Conservation (phyloP, 2,888 invertebrate genomes). For the Subacronicta megacephala region DNA sequence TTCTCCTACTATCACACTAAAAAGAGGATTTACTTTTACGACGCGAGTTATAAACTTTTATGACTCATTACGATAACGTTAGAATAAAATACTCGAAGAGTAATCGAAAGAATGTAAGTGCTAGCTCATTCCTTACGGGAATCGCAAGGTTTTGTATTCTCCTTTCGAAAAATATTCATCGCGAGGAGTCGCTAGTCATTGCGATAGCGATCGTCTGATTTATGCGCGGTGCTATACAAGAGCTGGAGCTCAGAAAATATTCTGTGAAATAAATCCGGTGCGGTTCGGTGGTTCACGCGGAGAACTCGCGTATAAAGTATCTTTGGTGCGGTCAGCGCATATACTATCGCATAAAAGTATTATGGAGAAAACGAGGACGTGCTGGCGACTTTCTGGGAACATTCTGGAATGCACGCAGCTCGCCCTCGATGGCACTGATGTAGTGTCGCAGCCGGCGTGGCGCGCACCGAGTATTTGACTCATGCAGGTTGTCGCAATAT, state of each 20-base stretch:
- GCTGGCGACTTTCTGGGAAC: constrained; percentile 65
- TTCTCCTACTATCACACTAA: constrained; percentile 65
- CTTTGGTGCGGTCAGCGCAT: constrained; percentile 70
- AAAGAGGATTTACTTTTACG: constrained; percentile 77
- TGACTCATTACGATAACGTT: constrained; percentile 81
- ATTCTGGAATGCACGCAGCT: constrained; percentile 64
- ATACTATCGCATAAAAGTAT: constrained; percentile 70
- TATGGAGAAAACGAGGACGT: constrained; percentile 69
- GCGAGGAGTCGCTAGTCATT: constrained; percentile 58
- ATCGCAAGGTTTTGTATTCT: constrained; percentile 58
- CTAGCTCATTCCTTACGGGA: constrained; percentile 58
- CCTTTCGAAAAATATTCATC: constrained; percentile 70
- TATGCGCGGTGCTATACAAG: constrained; percentile 67
- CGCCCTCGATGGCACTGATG: constrained; percentile 58
- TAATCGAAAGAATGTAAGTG: constrained; percentile 74
- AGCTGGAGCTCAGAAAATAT: constrained; percentile 65
- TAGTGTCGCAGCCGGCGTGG: constrained; percentile 72
- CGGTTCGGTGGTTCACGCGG: constrained; percentile 69
- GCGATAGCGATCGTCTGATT: constrained; percentile 72
- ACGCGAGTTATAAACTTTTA: constrained; percentile 79
- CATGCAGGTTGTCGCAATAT: constrained; percentile 66
- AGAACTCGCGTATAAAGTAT: constrained; percentile 70
- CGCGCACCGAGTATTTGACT: constrained; percentile 60
- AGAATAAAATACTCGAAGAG: constrained; percentile 76
- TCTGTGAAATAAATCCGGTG: constrained; percentile 77